phyloP scores from a whole-genome alignment of 2,888 invertebrate species.

The Charanyca ferruginea region DNA sequence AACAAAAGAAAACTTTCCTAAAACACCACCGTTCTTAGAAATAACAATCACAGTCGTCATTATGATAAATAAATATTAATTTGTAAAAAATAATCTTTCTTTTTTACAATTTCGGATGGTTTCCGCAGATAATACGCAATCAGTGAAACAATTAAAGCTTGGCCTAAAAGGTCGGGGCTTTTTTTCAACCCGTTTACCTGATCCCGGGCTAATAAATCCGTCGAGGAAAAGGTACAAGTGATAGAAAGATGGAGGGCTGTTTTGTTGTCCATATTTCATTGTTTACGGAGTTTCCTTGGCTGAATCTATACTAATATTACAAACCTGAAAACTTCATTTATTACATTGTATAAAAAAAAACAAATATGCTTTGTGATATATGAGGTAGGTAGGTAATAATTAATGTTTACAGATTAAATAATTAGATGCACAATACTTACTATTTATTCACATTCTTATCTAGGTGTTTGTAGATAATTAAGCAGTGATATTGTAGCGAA shows the following conservation, averaged over 20 bases:
- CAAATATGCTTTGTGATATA: too few species aligned
- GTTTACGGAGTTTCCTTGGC: too few species aligned
- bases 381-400: too few species aligned
- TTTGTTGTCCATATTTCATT: neutral
- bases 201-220: constrained; percentile 72
- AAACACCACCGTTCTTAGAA: constrained; percentile 18
- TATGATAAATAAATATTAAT: constrained; percentile 33
- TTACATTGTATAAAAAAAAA: too few species aligned
- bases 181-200: constrained; percentile 71
- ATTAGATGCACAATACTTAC: too few species aligned
- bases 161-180: constrained; percentile 68
- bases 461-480: too few species aligned
- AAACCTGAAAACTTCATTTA: too few species aligned
- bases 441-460: too few species aligned
- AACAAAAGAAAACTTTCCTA: neutral
- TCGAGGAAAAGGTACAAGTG: constrained; percentile 57
- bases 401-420: too few species aligned
- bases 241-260: neutral
- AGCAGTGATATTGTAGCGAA: too few species aligned
- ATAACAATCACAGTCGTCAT: constrained; percentile 20
- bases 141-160: constrained; percentile 76
- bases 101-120: constrained; percentile 62
- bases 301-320: too few species aligned
- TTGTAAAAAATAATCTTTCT: constrained; percentile 44
- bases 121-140: constrained; percentile 74